phyloP scores from a whole-genome alignment of 2,113 vertebrate species.

The Euleptes europaea region DNA sequence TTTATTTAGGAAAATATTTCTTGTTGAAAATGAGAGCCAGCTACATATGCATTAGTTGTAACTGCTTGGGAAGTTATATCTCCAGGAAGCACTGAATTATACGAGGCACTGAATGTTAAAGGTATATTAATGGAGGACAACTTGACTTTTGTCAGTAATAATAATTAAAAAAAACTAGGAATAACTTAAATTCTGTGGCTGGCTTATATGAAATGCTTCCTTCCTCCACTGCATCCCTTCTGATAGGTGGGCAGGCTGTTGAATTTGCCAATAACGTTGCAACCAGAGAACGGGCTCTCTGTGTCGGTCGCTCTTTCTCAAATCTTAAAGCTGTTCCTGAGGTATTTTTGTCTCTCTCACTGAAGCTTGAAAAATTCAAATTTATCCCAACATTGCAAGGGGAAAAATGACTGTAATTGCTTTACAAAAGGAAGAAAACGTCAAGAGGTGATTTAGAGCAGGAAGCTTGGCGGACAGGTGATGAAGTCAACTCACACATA shows the following conservation, averaged over 20 bases:
- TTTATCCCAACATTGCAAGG: not conserved
- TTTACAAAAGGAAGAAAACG: not conserved
- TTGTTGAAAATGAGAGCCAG: conserved; percentile 2
- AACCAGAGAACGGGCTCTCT: not conserved
- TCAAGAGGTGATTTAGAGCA: not conserved
- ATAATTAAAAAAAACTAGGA: not conserved
- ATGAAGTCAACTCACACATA: not conserved
- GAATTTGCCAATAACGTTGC: not conserved
- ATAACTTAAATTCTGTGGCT: not conserved
- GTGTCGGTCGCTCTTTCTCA: not conserved
- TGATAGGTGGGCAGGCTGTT: not conserved
- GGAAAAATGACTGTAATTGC: not conserved
- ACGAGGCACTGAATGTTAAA: not conserved
- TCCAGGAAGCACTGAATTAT: not conserved
- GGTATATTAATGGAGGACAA: not conserved
- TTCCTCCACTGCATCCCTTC: not conserved
- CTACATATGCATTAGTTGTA: not conserved
- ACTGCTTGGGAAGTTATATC: not conserved
- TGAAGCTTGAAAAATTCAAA: not conserved
- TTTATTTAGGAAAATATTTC: not conserved
- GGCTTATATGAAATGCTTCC: not conserved
- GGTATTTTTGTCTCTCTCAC: not conserved
- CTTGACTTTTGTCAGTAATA: not conserved
- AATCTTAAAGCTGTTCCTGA: not conserved
- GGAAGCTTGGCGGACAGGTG: not conserved